Conservation (phyloP, 2,888 invertebrate genomes). For the Zelleria hepariella region DNA sequence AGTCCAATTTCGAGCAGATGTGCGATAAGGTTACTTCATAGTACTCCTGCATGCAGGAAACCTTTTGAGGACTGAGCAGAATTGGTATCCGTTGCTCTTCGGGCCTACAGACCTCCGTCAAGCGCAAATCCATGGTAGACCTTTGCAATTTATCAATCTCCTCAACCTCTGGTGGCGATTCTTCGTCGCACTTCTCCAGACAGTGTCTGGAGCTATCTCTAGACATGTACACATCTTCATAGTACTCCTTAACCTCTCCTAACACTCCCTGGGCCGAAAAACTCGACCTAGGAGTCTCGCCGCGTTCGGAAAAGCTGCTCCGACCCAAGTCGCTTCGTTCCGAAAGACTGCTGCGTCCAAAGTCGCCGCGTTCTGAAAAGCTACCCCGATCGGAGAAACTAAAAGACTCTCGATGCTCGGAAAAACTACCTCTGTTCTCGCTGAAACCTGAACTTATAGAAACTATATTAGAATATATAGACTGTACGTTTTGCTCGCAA, state of each 20-base stretch:
- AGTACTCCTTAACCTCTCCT: conserved; percentile 58
- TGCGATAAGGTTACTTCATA: conserved; percentile 85
- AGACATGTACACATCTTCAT: conserved; percentile 53
- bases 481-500: conserved; percentile 61
- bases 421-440: conserved; percentile 66
- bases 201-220: conserved; percentile 42
- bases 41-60: conserved; percentile 54
- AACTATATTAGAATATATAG: conserved; percentile 65
- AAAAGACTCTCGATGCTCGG: conserved; percentile 60
- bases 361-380: conserved; percentile 61
- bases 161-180: conserved; percentile 32
- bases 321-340: conserved; percentile 70
- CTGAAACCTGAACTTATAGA: conserved; percentile 75
- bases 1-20: conserved; percentile 84
- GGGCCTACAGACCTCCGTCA: conserved; percentile 52
- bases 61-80: conserved; percentile 50
- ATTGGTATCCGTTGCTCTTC: conserved; percentile 47
- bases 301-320: conserved; percentile 56
- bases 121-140: conserved; percentile 56
- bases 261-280: conserved; percentile 59
- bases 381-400: conserved; percentile 63
- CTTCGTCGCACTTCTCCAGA: conserved; percentile 46
- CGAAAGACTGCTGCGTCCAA: conserved; percentile 58
- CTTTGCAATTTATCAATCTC: conserved; percentile 57
- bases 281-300: conserved; percentile 59